Conservation (phyloP, 2,113 vertebrate genomes). For the Willisornis vidua region DNA sequence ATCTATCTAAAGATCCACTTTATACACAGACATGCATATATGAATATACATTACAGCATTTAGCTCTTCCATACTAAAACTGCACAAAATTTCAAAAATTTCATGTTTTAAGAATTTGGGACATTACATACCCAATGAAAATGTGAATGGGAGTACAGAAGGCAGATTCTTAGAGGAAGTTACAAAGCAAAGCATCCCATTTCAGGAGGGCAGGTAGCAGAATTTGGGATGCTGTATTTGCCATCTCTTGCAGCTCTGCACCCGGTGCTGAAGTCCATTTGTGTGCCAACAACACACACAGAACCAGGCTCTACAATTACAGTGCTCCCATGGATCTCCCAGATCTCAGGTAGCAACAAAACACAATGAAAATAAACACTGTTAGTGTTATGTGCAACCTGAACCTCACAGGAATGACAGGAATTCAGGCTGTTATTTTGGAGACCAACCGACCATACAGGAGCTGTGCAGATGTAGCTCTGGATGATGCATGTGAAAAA, state of each 20-base stretch:
- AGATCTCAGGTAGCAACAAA: background rate
- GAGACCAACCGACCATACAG: background rate
- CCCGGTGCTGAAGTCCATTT: background rate
- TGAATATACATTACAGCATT: background rate
- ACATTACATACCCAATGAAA: background rate
- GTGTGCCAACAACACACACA: rapidly evolving
- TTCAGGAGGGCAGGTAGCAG: background rate
- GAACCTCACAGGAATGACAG: background rate
- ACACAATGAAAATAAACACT: background rate
- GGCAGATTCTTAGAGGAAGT: background rate
- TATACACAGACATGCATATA: background rate
- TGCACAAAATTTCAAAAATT: background rate
- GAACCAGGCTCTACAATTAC: background rate
- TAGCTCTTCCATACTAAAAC: background rate
- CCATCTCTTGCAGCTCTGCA: background rate
- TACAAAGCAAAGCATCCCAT: background rate
- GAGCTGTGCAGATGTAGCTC: background rate
- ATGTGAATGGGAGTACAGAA: background rate
- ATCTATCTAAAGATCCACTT: background rate
- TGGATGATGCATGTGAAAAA: background rate
- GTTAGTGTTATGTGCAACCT: background rate
- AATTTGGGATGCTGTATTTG: background rate
- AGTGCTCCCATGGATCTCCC: background rate
- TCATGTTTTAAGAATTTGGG: background rate
- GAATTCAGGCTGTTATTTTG: background rate